phyloP scores from a whole-genome alignment of 2,888 invertebrate species.

The Entomobrya multifasciata region DNA sequence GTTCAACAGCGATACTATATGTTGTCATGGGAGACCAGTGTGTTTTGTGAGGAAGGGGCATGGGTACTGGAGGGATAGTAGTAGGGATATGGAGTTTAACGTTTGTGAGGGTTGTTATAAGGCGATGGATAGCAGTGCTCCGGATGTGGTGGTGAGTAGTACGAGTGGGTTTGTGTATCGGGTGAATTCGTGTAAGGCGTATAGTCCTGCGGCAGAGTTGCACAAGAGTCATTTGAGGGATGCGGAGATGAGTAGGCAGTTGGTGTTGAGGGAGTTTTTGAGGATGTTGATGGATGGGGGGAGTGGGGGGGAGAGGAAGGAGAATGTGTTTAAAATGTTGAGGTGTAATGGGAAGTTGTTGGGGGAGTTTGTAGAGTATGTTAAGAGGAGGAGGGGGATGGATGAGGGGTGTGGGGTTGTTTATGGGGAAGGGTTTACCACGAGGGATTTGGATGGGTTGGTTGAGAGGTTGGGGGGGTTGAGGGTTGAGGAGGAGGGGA shows the following conservation, averaged over 20 bases:
- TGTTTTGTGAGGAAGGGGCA: slow-evolving; percentile 43
- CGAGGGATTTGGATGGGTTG: slow-evolving; percentile 27
- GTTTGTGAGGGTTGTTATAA: slow-evolving; percentile 23
- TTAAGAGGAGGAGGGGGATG: slow-evolving; percentile 35
- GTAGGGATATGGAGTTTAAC: slow-evolving; percentile 37
- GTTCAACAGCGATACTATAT: slow-evolving; percentile 54
- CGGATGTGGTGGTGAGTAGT: slow-evolving; percentile 27
- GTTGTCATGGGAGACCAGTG: slow-evolving; percentile 66
- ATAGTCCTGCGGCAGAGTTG: slow-evolving; percentile 65
- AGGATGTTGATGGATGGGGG: slow-evolving; percentile 29
- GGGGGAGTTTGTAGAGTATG: slow-evolving; percentile 51
- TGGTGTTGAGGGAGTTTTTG: slow-evolving; percentile 66
- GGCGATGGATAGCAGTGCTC: slow-evolving; percentile 8
- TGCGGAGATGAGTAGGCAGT: slow-evolving; percentile 67
- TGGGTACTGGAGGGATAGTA: slow-evolving; percentile 38
- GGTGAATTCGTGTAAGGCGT: slow-evolving; percentile 44
- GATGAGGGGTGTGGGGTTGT: background rate
- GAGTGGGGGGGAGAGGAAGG: slow-evolving; percentile 37
- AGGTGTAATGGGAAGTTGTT: slow-evolving; percentile 52
- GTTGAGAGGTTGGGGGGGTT: slow-evolving; percentile 18
- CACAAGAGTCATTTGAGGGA: slow-evolving; percentile 60
- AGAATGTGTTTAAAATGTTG: slow-evolving; percentile 66
- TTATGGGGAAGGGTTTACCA: slow-evolving; percentile 36
- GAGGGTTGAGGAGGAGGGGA: slow-evolving; percentile 4
- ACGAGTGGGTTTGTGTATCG: slow-evolving; percentile 19